Conservation (phyloP, 2,797 vertebrate genomes). For the Manis javanica region DNA sequence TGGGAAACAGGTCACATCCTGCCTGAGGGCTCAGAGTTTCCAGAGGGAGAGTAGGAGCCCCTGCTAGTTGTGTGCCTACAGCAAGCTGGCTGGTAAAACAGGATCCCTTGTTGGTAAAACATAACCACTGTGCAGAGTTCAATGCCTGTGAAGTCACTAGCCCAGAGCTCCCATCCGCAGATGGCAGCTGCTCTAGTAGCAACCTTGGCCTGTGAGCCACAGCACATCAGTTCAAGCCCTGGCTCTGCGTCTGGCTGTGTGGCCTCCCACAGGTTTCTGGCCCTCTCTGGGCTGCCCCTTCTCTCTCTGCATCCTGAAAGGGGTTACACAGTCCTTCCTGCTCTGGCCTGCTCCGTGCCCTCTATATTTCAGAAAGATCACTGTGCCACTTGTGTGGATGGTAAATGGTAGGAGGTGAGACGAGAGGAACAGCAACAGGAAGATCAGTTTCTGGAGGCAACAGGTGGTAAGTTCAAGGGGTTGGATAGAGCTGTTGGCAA, state of each 20-base stretch:
- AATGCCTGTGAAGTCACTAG: accelerated
- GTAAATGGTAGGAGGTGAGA: neutral
- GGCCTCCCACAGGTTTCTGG: neutral
- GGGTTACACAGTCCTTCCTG: neutral
- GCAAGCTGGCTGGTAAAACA: neutral
- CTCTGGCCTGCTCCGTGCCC: neutral
- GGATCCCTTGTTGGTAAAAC: too few species aligned
- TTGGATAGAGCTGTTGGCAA: neutral
- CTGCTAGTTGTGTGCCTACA: neutral
- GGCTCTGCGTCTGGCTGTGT: neutral
- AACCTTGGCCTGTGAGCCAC: neutral
- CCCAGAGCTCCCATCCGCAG: neutral
- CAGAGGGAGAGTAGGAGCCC: accelerated
- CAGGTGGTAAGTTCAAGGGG: neutral
- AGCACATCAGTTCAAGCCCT: neutral
- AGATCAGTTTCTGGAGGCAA: neutral
- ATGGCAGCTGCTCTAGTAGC: accelerated
- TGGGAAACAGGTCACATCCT: neutral
- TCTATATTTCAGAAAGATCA: neutral
- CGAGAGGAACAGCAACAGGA: neutral
- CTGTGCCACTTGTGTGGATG: neutral
- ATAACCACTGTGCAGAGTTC: neutral
- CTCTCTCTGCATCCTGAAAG: neutral
- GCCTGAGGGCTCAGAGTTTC: neutral
- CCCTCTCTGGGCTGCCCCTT: neutral